Percentiles rank a stretch among this genome's conserved stretches.
Conservation (phyloP, 2,888 invertebrate species). For the Laothoe populi region DNA sequence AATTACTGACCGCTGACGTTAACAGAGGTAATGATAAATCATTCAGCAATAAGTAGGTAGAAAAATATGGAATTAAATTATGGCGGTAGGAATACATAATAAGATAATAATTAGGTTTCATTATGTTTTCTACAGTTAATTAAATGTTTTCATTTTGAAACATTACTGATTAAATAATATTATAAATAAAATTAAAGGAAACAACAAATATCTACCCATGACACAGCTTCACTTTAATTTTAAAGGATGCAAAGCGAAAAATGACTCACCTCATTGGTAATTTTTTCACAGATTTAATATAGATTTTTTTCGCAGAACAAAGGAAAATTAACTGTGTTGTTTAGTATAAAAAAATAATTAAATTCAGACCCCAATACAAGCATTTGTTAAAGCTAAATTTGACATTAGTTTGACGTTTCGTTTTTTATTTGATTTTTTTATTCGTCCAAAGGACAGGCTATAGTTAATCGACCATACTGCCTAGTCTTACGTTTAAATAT, state of each 20-base stretch:
- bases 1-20: background rate
- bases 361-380: background rate
- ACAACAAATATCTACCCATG: background rate
- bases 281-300: conserved; percentile 6
- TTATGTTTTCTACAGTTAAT: background rate
- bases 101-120: too few species aligned
- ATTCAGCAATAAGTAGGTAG: background rate
- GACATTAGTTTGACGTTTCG: conserved; percentile 18
- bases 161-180: background rate
- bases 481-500: too few species aligned
- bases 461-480: too few species aligned
- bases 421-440: conserved; percentile 32
- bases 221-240: background rate
- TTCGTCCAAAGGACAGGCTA: too few species aligned
- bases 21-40: too few species aligned
- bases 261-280: conserved; percentile 48
- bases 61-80: background rate
- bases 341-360: conserved; percentile 16
- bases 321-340: background rate
- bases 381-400: conserved; percentile 13
- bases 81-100: conserved; percentile 7
- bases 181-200: background rate
- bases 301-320: background rate
- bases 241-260: conserved; percentile 22
- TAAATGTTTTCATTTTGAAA: background rate